A percentile compares a stretch with the other conserved stretches of the same genome.
These are phyloP conservation scores for Brachionus manjavacas DNA, from an alignment of 1,140 invertebrate species.

Conservation along the genomic window DNA sequence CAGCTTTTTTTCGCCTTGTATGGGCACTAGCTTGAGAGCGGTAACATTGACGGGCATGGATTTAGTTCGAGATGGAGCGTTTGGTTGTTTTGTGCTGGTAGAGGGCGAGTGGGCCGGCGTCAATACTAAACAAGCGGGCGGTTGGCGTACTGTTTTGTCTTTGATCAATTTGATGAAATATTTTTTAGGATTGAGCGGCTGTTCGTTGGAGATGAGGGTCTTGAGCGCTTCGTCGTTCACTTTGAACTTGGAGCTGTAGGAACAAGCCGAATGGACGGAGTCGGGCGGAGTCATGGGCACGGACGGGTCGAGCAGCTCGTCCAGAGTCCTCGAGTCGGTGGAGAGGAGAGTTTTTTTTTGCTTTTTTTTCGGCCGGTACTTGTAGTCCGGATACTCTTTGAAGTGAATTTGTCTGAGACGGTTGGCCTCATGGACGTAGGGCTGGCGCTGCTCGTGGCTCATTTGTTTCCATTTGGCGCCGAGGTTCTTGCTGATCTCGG, in stretches of 20 bases:
- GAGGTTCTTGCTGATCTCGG: constrained; percentile 32
- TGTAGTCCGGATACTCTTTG: constrained; percentile 82
- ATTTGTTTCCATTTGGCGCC: constrained; percentile 30
- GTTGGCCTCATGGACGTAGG: constrained; percentile 85
- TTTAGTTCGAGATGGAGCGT: neutral
- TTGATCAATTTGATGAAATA: neutral
- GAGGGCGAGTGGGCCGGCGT: constrained; percentile 21
- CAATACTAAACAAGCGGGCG: neutral
- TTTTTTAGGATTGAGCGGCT: neutral
- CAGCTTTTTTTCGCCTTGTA: constrained; percentile 35
- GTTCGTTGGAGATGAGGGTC: neutral
- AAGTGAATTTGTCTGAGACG: constrained; percentile 78
- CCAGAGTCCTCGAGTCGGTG: neutral
- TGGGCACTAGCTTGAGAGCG: neutral
- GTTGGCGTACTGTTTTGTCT: neutral
- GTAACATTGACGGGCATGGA: neutral
- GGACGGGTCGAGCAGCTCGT: neutral
- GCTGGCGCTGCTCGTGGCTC: constrained; percentile 75
- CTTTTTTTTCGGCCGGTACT: constrained; percentile 77
- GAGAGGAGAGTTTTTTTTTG: constrained; percentile 1
- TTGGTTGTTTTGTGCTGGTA: neutral
- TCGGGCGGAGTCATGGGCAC: constrained; percentile 8
- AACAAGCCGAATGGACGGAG: neutral
- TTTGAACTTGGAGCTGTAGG: constrained; percentile 14
- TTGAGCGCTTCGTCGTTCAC: neutral